phyloP scores from a whole-genome alignment of 2,113 vertebrate species.

The Regulus satrapa region DNA sequence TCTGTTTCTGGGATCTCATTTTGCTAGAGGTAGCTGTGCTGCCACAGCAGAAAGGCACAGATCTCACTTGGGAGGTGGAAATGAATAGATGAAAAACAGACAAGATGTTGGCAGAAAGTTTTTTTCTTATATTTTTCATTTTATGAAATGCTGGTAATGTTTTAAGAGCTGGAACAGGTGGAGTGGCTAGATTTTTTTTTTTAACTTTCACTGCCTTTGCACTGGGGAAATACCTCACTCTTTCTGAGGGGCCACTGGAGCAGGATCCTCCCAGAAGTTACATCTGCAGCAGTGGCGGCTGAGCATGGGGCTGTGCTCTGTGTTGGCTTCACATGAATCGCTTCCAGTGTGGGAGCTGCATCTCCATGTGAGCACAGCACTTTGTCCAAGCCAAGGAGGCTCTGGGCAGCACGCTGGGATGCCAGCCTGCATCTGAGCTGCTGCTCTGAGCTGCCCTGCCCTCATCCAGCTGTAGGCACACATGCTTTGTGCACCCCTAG shows the following conservation, averaged over 20 bases:
- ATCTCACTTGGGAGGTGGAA: conserved; percentile 3
- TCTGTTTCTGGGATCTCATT: not conserved
- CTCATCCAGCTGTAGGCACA: not conserved
- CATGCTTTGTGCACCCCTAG: fast-evolving
- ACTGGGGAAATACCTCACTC: not conserved
- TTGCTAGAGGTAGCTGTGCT: not conserved
- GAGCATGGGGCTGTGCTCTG: not conserved
- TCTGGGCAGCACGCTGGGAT: not conserved
- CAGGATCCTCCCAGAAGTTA: not conserved
- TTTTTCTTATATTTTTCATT: not conserved
- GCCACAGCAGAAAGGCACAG: not conserved
- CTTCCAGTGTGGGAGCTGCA: not conserved
- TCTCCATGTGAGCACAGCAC: not conserved
- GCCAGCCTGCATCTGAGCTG: not conserved
- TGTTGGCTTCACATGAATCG: not conserved
- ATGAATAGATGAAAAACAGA: not conserved
- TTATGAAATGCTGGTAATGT: not conserved
- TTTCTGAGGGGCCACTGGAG: not conserved
- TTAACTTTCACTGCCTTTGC: not conserved
- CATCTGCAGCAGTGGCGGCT: not conserved
- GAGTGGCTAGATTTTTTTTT: not conserved
- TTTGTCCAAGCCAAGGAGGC: not conserved
- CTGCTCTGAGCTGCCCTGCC: not conserved
- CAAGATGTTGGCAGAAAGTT: not conserved
- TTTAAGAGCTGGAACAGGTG: not conserved